phyloP scores from a whole-genome alignment of 2,888 invertebrate genomes.

The Parnassius mnemosyne region DNA sequence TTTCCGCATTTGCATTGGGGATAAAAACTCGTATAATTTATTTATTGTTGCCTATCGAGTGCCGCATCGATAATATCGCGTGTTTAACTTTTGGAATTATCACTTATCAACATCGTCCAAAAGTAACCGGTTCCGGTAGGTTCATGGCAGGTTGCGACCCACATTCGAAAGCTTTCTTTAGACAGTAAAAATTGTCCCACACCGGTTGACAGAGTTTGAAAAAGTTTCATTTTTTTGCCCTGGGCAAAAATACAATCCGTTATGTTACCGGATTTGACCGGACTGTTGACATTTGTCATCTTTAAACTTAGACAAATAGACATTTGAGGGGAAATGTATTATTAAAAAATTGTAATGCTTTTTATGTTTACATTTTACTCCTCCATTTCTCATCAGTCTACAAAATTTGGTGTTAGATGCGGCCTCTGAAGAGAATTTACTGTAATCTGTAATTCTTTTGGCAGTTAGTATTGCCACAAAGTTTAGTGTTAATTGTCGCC shows the following conservation, averaged over 20 bases:
- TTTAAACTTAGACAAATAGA: not conserved
- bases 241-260: conserved; percentile 14
- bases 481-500: too few relatives aligned
- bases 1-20: not conserved
- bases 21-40: conserved; percentile 29
- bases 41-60: conserved; percentile 35
- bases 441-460: too few relatives aligned
- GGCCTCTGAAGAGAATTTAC: too few relatives aligned
- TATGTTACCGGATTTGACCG: conserved; percentile 12
- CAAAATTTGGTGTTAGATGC: too few relatives aligned
- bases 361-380: too few relatives aligned
- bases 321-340: too few relatives aligned
- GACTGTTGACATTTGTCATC: conserved; percentile 10
- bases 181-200: conserved; percentile 48
- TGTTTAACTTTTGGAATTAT: conserved; percentile 42
- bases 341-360: too few relatives aligned
- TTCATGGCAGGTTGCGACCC: conserved; percentile 69
- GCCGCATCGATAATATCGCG: conserved; percentile 31
- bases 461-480: too few relatives aligned
- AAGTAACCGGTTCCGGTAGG: conserved; percentile 57
- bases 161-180: conserved; percentile 64
- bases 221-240: conserved; percentile 20
- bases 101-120: conserved; percentile 30
- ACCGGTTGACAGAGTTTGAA: conserved; percentile 42
- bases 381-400: too few relatives aligned